Percentiles rank a stretch among this genome's conserved stretches.
Conservation (phyloP, 2,113 vertebrate species). For the Furnarius figulus region DNA sequence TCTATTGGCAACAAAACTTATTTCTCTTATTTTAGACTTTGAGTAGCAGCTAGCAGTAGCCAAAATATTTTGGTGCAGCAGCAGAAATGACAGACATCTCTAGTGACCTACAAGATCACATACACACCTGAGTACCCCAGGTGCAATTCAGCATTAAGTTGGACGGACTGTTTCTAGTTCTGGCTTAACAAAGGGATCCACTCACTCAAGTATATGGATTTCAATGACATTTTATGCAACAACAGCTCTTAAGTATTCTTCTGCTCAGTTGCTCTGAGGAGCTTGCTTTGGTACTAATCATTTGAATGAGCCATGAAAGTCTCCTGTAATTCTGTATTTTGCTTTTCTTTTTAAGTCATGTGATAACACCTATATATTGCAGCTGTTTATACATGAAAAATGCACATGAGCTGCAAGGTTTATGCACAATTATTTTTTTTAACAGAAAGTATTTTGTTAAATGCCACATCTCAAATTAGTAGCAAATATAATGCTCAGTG, state of each 20-base stretch:
- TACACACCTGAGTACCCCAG: not conserved
- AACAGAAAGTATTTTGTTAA: not conserved
- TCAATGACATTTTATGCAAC: not conserved
- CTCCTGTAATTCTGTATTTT: not conserved
- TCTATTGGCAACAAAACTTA: not conserved
- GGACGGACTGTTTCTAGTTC: not conserved
- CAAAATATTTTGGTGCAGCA: not conserved
- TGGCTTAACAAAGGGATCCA: not conserved
- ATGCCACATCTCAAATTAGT: not conserved
- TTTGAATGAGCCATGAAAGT: not conserved
- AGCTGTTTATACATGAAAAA: not conserved
- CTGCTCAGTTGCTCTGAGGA: not conserved
- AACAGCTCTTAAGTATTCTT: not conserved
- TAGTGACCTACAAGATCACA: not conserved
- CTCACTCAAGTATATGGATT: not conserved
- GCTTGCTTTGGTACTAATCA: not conserved
- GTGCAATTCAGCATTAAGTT: accelerated
- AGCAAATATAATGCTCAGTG: not conserved
- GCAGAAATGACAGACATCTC: not conserved
- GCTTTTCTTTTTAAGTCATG: not conserved
- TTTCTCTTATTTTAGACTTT: not conserved
- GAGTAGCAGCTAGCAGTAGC: not conserved
- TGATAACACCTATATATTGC: not conserved
- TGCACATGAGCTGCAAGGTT: not conserved
- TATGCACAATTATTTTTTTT: not conserved